Evolutionary conservation across 2,797 vertebrate species (phyloP), one percentile per base, ranked within the genome.

Genomic region (Apogon hyalosoma): DNA sequence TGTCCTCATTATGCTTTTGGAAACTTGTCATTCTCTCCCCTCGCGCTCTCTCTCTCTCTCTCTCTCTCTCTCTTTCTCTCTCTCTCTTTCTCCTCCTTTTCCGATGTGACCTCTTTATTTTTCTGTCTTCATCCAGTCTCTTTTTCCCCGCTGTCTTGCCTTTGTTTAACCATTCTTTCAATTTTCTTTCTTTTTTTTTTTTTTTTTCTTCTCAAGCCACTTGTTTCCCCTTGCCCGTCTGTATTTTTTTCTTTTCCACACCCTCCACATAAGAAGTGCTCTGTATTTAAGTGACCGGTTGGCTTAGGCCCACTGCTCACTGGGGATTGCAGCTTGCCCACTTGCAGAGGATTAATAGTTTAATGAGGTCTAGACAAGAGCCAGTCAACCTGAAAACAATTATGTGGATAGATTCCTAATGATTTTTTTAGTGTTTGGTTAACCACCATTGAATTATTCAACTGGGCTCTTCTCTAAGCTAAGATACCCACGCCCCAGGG

Each of bases 361-460:
- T 92, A 93, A 92, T 91, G 88, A 91, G 86, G 85, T 90, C 81
- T 82, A 85, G 90, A 88, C 85, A 73, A 90, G 82, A 88, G 83
- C 79, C 79, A 87, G 86, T 90, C 87, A 86, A 88, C 84, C 89
- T 85, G 78, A 88, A 91, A 90, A 90, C 86, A 90, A 89, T 89
- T 88, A 86, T 85, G 81, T 59, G 77, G 64, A 83, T 87, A 90
- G 89, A 92, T 92, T 89, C 77, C 65, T 83, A 90, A 89, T 91
- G 85, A 90, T 89, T 84, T 87, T 75, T 67, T 64, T 55, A 73
- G 67, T 88, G 83, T 90, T 91, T 88, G 82, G 86, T 83, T 90
- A 90, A 88, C 81, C 77, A 55, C 63, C 80, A 79, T 88, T 89
- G 88, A 90, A 91, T 91, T 83, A 91, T 92, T 91, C 83, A 88